Conservation (phyloP, 2,113 vertebrate genomes). For the Antigone vipio region DNA sequence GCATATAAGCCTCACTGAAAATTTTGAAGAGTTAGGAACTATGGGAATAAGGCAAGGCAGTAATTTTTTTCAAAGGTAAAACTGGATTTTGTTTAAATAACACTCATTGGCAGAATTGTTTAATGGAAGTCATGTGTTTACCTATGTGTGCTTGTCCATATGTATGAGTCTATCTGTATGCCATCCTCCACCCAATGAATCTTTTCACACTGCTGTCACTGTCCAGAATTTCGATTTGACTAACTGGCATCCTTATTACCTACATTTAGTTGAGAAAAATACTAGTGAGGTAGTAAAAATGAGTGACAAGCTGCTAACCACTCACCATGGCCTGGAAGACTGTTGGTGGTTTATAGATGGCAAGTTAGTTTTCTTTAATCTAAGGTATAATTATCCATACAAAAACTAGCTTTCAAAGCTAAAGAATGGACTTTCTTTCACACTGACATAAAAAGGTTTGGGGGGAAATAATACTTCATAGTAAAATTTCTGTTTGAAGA, state of each 20-base stretch:
- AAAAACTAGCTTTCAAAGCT: not conserved
- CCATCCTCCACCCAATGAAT: rapidly evolving
- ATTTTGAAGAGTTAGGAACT: not conserved
- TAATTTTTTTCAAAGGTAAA: not conserved
- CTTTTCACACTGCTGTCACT: not conserved
- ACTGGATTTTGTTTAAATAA: not conserved
- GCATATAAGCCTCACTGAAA: not conserved
- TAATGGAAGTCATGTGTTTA: not conserved
- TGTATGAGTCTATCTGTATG: not conserved
- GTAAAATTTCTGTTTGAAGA: not conserved
- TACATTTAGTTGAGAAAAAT: not conserved
- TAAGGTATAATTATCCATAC: not conserved
- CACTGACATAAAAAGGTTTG: not conserved
- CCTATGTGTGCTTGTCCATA: not conserved
- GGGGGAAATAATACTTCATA: not conserved
- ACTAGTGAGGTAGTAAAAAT: not conserved
- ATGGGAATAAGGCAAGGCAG: not conserved
- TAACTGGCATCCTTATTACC: not conserved
- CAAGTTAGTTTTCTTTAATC: not conserved
- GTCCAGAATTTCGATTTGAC: not conserved
- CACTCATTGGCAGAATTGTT: not conserved
- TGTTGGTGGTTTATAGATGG: not conserved
- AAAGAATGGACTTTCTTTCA: not conserved
- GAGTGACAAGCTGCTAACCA: not conserved
- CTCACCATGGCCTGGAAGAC: not conserved